Percentiles rank a stretch among this genome's conserved stretches.
phyloP scores from a whole-genome alignment of 2,113 vertebrate species.

The Ellobius talpinus region DNA sequence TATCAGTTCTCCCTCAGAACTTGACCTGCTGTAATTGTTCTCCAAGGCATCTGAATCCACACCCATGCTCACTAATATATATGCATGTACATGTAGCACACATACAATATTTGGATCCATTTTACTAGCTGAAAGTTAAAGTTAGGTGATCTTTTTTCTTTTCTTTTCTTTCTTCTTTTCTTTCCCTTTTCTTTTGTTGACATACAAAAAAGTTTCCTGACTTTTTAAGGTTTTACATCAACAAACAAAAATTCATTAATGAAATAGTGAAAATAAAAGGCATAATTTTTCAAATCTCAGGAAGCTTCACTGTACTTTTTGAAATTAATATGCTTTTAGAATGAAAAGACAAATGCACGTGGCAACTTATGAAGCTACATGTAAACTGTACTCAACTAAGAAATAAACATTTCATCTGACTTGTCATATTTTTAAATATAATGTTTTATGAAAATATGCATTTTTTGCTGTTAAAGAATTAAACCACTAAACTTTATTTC shows the following conservation, averaged over 20 bases:
- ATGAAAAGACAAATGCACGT: not conserved
- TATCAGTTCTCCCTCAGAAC: not conserved
- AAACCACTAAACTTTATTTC: not conserved
- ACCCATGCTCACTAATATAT: not conserved
- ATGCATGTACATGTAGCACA: not conserved
- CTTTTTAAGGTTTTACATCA: not conserved
- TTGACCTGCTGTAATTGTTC: not conserved
- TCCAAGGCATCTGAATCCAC: no score
- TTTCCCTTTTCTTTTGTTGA: no score
- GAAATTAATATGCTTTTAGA: not conserved
- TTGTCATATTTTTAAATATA: no score
- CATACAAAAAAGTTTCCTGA: no score
- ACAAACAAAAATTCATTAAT: not conserved
- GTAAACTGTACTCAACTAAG: not conserved
- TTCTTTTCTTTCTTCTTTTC: rapidly evolving
- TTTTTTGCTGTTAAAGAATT: not conserved
- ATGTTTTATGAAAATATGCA: not conserved
- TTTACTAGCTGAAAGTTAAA: not conserved
- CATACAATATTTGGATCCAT: no score
- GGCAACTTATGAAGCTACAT: not conserved
- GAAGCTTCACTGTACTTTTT: not conserved
- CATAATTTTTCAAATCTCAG: not conserved
- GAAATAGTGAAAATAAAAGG: not conserved
- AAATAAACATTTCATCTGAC: not conserved
- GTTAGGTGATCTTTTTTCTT: rapidly evolving